These are phyloP conservation scores for Aurelia sp. DNA, from an alignment of 30 jellyfish, hydroid and myxozoan species.

Conservation along the genomic window DNA sequence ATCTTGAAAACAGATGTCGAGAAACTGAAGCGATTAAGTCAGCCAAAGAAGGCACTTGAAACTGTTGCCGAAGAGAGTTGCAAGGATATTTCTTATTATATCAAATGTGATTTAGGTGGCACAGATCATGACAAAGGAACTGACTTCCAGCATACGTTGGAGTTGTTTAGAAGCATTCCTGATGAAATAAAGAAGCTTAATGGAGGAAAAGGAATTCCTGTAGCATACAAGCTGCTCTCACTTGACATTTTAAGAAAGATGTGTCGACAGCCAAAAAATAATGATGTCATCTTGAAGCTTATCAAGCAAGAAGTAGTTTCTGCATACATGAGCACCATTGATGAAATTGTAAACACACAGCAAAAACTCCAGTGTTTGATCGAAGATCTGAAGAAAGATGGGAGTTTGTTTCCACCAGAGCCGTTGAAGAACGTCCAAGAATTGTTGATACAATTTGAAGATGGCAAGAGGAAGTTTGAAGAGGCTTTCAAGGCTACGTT, in stretches of 20 bases:
- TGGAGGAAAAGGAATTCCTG: slow-evolving; percentile 68
- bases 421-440: slow-evolving; percentile 14
- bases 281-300: slow-evolving; percentile 9
- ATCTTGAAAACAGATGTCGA: slow-evolving; percentile 39
- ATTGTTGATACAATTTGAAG: slow-evolving; percentile 35
- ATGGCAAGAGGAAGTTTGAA: not conserved
- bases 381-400: slow-evolving; percentile 3
- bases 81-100: slow-evolving; percentile 27
- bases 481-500: too few relatives aligned
- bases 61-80: slow-evolving; percentile 17
- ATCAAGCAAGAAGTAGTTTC: slow-evolving; percentile 32
- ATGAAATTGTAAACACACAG: slow-evolving; percentile 4
- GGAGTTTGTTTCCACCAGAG: not conserved
- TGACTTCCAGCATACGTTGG: slow-evolving; percentile 44
- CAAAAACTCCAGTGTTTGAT: slow-evolving; percentile 27
- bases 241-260: slow-evolving; percentile 31
- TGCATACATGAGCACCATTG: slow-evolving; percentile 10
- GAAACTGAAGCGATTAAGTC: slow-evolving; percentile 20
- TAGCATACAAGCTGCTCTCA: slow-evolving; percentile 42
- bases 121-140: slow-evolving; percentile 36
- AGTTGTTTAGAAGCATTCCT: slow-evolving; percentile 41
- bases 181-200: slow-evolving; percentile 29
- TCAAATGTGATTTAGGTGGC: slow-evolving; percentile 58
- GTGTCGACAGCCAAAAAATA: slow-evolving; percentile 25
- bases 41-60: slow-evolving; percentile 32